phyloP scores from a whole-genome alignment of 1,140 invertebrate genomes.

The Papilio polytes region DNA sequence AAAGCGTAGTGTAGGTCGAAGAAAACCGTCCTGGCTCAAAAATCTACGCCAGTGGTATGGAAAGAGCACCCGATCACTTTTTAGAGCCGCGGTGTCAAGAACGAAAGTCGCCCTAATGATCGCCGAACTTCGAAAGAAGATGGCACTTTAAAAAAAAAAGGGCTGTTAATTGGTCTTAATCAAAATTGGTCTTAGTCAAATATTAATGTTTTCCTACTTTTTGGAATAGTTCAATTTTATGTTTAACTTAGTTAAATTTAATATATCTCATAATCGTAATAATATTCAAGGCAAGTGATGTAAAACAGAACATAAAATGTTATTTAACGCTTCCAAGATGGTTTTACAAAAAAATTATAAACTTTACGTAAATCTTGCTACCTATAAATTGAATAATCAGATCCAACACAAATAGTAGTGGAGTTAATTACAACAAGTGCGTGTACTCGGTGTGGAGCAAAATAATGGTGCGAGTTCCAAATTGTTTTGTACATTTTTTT shows the following conservation, averaged over 20 bases:
- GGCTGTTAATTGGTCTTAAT: neutral
- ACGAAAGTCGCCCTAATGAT: too few species aligned
- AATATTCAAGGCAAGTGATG: constrained; percentile 10
- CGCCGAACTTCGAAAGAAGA: too few species aligned
- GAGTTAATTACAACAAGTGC: constrained; percentile 62
- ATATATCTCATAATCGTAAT: constrained; percentile 2
- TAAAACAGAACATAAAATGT: constrained; percentile 40
- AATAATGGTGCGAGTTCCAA: neutral
- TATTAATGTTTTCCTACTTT: neutral
- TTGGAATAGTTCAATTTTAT: constrained; percentile 46
- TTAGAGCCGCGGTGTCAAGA: too few species aligned
- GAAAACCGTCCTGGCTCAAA: too few species aligned
- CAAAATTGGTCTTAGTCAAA: too few species aligned
- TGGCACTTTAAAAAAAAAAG: too few species aligned
- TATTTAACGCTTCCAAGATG: constrained; percentile 69
- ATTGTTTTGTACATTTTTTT: neutral
- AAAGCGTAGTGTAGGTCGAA: too few species aligned
- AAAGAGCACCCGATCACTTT: too few species aligned
- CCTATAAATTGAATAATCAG: constrained; percentile 66
- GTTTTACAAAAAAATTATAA: constrained; percentile 72
- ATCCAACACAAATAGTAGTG: constrained; percentile 69
- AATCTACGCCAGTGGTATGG: too few species aligned
- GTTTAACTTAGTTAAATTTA: constrained; percentile 36
- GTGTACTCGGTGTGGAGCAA: constrained; percentile 18
- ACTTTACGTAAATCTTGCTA: constrained; percentile 80